Conservation (phyloP, 2,797 vertebrate species). For the Crossoptilon crossoptilon region DNA sequence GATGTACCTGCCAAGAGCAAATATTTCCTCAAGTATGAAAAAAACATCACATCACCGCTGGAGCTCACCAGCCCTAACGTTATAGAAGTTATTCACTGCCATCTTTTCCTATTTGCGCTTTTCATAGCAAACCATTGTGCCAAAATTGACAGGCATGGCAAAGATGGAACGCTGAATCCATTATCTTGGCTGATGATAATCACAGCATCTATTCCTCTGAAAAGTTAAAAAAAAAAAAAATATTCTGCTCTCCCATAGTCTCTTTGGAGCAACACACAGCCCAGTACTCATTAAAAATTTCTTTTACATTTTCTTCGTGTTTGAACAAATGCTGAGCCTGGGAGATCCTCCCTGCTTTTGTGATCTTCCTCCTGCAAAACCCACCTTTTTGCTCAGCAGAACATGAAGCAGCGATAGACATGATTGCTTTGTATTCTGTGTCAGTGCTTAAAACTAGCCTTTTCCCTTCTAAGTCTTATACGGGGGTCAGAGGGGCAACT, state of each 20-base stretch:
- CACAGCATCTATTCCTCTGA: constrained; percentile 19
- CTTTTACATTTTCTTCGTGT: not conserved
- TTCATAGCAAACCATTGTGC: constrained; percentile 20
- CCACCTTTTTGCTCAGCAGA: constrained; percentile 51
- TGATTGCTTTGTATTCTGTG: constrained; percentile 67
- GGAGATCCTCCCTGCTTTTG: constrained; percentile 41
- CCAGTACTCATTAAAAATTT: constrained; percentile 8
- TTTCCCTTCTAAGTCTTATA: constrained; percentile 58
- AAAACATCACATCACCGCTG: not conserved
- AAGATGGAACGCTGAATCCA: not conserved
- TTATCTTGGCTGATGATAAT: constrained; percentile 14
- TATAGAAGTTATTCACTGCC: not conserved
- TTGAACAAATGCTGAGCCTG: constrained; percentile 43
- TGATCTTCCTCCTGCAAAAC: constrained; percentile 59
- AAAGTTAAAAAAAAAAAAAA: not conserved
- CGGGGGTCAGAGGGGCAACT: constrained; percentile 1
- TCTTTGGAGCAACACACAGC: not conserved
- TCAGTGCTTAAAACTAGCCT: constrained; percentile 28
- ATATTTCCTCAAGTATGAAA: constrained; percentile 15
- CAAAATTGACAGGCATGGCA: constrained; percentile 39
- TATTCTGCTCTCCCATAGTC: not conserved
- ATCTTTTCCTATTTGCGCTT: not conserved
- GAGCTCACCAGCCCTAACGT: not conserved
- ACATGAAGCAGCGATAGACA: not conserved
- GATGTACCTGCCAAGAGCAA: constrained; percentile 11